Evolutionary conservation across 2,888 invertebrate genomes (phyloP), one percentile per base, ranked within the genome.

Genomic region (Salpingus planirostris): DNA sequence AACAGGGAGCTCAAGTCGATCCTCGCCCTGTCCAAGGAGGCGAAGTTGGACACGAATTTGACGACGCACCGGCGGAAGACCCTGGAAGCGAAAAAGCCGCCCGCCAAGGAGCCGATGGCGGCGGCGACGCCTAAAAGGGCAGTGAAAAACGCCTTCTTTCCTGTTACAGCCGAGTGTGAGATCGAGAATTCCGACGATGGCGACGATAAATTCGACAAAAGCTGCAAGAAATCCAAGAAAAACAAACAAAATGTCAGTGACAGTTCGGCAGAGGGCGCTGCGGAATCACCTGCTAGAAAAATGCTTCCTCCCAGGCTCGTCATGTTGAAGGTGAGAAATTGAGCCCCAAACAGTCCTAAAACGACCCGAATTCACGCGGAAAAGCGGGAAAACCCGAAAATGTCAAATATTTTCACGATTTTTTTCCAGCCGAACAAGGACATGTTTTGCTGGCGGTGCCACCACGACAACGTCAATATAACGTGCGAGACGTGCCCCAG

Each of bases 371-470:
- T n/a, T n/a, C n/a, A n/a, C n/a, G n/a, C n/a, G n/a, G n/a, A n/a
- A n/a, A n/a, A n/a, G n/a, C n/a, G n/a, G n/a, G n/a, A 29, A 31
- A 26, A 27, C 11, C 25, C 13, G 26, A 26, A 31, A 21, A 27
- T 13, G 33, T 22, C 23, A 14, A 23, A 24, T 13, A 15, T 24
- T 14, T 24, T 13, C 11, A 5, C 12, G 7, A 30, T 30, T 30
- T 4, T 15, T 11, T 3, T 59, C 23, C 37, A 73, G 71, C 52
- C 52, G 23, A 68, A 71, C 13, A 70, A 72, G 55, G 90, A 91
- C 62, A 69, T 74, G 10, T 93, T 81, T 61, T 96, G 95, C 62
- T 96, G 93, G 92, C 70, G 85, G 40, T 95, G 95, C 54, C 90
- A 92, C 55, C 78, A 80, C 54, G 78, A 80, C 25, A 70, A 70